A percentile compares a stretch with the other conserved stretches of the same genome.
Evolutionary conservation across 2,888 invertebrate genomes (phyloP).

Genomic region (Xestia xanthographa): DNA sequence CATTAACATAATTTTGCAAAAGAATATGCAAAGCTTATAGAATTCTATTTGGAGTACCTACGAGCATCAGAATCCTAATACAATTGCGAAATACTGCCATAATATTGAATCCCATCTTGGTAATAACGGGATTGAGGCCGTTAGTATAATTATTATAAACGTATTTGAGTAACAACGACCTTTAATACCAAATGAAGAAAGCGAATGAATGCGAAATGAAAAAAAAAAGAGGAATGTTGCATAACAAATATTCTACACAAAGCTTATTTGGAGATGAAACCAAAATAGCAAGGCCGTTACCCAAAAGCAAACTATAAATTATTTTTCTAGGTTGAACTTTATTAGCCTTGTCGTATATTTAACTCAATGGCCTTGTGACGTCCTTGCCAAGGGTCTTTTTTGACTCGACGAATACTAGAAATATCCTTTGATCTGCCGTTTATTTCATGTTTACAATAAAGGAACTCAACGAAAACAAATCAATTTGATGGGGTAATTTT

Average conservation of each 20-base stretch:
- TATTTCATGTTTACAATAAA: conserved; percentile 41
- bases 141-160: background rate
- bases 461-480: conserved; percentile 24
- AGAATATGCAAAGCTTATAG: background rate
- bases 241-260: background rate
- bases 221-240: background rate
- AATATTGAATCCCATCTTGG: background rate
- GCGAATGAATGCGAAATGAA: no score
- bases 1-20: background rate
- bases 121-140: background rate
- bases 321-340: conserved; percentile 16
- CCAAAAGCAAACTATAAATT: background rate
- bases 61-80: background rate
- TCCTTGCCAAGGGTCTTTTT: no score
- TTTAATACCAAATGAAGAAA: background rate
- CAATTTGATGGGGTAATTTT: conserved; percentile 20
- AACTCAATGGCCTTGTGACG: no score
- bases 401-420: conserved; percentile 37
- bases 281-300: background rate
- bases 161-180: background rate
- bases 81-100: background rate
- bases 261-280: background rate
- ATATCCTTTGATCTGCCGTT: conserved; percentile 41
- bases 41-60: background rate
- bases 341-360: background rate